These are phyloP conservation scores for Charadrius vociferus DNA, from an alignment of 2,113 vertebrate species.

Conservation along the genomic window DNA sequence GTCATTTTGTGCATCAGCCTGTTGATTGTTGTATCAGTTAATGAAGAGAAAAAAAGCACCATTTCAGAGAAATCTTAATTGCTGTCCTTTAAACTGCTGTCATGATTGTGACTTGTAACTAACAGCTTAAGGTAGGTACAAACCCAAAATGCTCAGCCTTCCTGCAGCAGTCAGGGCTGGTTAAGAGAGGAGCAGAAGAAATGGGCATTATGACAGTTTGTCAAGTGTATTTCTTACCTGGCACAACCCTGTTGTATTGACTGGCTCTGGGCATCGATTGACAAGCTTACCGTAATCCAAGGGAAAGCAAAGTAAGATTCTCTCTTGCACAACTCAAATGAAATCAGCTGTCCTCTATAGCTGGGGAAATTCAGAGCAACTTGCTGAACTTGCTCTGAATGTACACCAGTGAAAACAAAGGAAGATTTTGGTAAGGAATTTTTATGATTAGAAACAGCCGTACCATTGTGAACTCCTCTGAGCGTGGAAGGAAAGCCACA, in stretches of 20 bases:
- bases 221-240: background rate
- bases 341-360: background rate
- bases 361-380: conserved; percentile 13
- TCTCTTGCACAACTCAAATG: background rate
- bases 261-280: conserved; percentile 3
- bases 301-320: conserved; percentile 24
- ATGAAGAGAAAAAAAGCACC: conserved; percentile 19
- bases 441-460: conserved; percentile 22
- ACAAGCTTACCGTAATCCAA: background rate
- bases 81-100: conserved; percentile 30
- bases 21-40: conserved; percentile 50
- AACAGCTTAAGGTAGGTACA: conserved; percentile 11
- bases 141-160: background rate
- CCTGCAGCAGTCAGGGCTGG: background rate
- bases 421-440: background rate
- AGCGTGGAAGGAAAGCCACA: conserved; percentile 29
- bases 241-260: background rate
- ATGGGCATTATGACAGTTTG: background rate
- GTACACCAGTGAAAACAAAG: background rate
- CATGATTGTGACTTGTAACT: conserved; percentile 39
- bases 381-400: background rate
- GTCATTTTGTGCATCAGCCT: background rate
- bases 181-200: background rate
- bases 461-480: background rate
- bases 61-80: conserved; percentile 63